Percentiles rank a stretch among this genome's conserved stretches.
Evolutionary conservation across 1,140 invertebrate genomes (phyloP).

Genomic region (Aphelinus atriplicis): DNA sequence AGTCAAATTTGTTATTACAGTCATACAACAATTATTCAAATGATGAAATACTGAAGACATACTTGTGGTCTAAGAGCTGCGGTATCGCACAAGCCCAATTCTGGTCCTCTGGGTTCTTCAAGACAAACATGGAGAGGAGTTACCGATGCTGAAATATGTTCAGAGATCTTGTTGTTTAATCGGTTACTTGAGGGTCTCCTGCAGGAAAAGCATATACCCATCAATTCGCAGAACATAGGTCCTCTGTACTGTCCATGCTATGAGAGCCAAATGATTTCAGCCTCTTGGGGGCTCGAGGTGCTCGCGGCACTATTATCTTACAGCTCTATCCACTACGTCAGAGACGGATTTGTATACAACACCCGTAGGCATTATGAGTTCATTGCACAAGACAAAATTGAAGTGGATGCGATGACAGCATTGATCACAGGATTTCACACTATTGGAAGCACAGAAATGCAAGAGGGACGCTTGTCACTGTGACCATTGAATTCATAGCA

Average conservation of each 20-base stretch:
- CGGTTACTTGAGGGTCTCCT: conserved; percentile 65
- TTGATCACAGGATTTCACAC: conserved; percentile 36
- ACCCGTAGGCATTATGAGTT: conserved; percentile 33
- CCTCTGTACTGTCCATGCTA: conserved; percentile 51
- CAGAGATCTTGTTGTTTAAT: conserved; percentile 65
- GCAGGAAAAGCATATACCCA: conserved; percentile 69
- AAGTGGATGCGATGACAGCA: conserved; percentile 35
- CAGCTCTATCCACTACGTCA: conserved; percentile 7
- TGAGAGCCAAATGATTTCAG: conserved; percentile 11
- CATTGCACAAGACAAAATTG: conserved; percentile 44
- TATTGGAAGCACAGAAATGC: conserved; percentile 38
- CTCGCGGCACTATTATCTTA: conserved; percentile 8
- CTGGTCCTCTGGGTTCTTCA: conserved; percentile 66
- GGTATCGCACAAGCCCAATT: conserved; percentile 64
- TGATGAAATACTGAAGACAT: not conserved
- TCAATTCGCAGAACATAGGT: conserved; percentile 64
- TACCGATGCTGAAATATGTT: conserved; percentile 65
- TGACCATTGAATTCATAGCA: conserved; percentile 21
- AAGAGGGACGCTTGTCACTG: conserved; percentile 25
- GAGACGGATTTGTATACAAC: conserved; percentile 32
- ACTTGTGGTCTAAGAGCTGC: conserved; percentile 62
- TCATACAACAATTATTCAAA: too few relatives aligned
- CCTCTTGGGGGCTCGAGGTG: conserved; percentile 10
- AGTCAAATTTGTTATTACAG: too few relatives aligned
- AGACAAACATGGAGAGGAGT: conserved; percentile 69